Base-by-base conservation (phyloP, 2,113 vertebrate species). In the Okapia johnstoni region DNA sequence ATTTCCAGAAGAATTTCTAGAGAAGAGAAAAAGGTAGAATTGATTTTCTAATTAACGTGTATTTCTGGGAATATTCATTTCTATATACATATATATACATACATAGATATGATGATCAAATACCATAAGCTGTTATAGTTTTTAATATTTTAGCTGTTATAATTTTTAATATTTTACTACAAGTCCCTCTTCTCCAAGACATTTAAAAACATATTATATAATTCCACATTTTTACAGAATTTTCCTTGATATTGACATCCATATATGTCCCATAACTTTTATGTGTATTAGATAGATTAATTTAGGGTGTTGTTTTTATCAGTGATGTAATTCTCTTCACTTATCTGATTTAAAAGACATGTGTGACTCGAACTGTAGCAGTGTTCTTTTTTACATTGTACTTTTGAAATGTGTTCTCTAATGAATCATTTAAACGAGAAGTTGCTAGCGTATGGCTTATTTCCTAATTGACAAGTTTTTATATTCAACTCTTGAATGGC, bases 381-480 rank as follows among this genome's bases (percentile, higher is more conserved):
- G 23, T 73, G 14, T 48, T 97, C 43, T 86, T 94, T 96, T 87
- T 57, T 60, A 83, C 46, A 87, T 84, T 94, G 70, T 89, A 25
- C 54, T 61, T 94, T 94, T 91, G 43, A 95, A 94, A 89, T 17
- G 0, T 84, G 26, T 90, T 92, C 52, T 84, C 61, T 87, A 87
- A 77, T 57, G 57, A 96, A 81, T 96, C 84, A 97, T 87, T 97
- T 95, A 80, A 89, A 94, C 66, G 73, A 89, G 87, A 94, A 97
- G 7, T 87, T 88, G 91, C 43, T 95, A 88, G 70, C 92, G 16
- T 40, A 81, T 93, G 48, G 19, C 28, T 93, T 96, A 92, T 90
- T 91, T 90, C 48, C 87, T 89, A 94, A 76, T 48, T 89, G 77
- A 92, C 46, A 79, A 79, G 16, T 90, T 88, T 85, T 54, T 92